Base-by-base conservation (phyloP, 2,888 invertebrate species). In the Lycophotia porphyrea region DNA sequence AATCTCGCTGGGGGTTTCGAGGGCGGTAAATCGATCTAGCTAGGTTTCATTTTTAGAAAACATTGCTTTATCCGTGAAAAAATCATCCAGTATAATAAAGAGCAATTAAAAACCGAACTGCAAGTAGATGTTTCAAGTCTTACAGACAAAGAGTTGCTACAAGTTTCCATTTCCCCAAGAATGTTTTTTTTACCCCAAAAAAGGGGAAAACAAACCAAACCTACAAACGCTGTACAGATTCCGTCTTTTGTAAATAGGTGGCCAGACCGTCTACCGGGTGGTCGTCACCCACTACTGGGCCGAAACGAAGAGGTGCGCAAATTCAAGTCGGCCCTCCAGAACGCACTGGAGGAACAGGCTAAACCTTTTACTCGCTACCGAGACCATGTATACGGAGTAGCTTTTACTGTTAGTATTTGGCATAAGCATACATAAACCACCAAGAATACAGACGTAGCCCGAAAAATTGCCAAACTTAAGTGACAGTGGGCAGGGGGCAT, bases 211-310 rank as follows among this genome's bases (percentile, higher is more conserved):
- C 5, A 21, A 31, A 3, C 31, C n/a, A 58, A 31, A 1, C 8
- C 55, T 55, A 27, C 27, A 3, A 31, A 58, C 2, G 31, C 58
- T 31, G 31, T 24, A 52, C 2, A 34, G 21, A 68, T 31, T 68
- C 27, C 9, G 0, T 65, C 36, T 9, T 0, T 81, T 52, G n/a
- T 44, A 15, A 52, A 65, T 34, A 93, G 93, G 36, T 92, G 90
- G 90, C 76, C 88, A 5, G 90, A 92, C 18, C 88, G 87, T 0
- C 71, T 79, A 24, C 84, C 60, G 5, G 77, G 81, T 52, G 85
- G 84, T 71, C 89, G 91, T 4, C 93, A 96, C 82, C 97, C 97
- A 1, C 81, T 97, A 21, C 89, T 97, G 0, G 97, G 97, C 0
- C 93, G 97, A 0, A 94, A 95, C 18, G 96, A 96, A 55, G 91